Base-by-base conservation (phyloP, 2,797 vertebrate genomes). In the Bradypus variegatus region DNA sequence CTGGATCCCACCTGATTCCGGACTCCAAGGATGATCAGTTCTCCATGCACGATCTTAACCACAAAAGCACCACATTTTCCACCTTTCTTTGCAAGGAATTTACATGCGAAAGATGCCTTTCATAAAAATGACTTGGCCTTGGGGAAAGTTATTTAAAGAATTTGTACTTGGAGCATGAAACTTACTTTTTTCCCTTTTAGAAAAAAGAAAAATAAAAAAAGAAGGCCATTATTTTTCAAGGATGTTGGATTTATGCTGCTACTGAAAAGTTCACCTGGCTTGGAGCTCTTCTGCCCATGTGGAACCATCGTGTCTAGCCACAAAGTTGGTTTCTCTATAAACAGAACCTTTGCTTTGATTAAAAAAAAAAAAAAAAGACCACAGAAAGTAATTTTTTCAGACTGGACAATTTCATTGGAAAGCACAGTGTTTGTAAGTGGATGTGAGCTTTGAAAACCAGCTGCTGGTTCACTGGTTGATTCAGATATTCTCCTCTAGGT, bases 61-160 rank as follows among this genome's bases (percentile, higher is more conserved):
- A 86, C 53, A 58, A n/a, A 72, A 72, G 21, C 29, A 70, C 55
- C 33, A 38, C 89, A 82, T 92, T 96, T 91, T 94, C 88, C 67
- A 94, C 94, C 93, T 95, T 95, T 88, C 83, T 94, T 94, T 92
- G 29, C 93, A 86, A 94, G 90, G 93, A 95, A 95, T 95, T 93
- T 88, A 94, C 94, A 86, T 88, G 92, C 58, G 92, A 93, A 89
- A 90, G 38, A 91, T 79, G 65, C 70, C 94, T 94, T 95, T 93
- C 92, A 80, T 94, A 89, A 94, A 96, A 95, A 92, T 77, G 78
- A 95, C 92, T 95, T 96, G 92, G 93, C 94, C 91, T 96, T 96
- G 93, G 82, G 87, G 81, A n/a, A 95, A 96, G 93, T 94, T 96
- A 96, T 95, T 95, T 94, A 69, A 95, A 90, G 91, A 96, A 96